phyloP scores from a whole-genome alignment of 2,888 invertebrate species.

The Amblyteles armatorius region DNA sequence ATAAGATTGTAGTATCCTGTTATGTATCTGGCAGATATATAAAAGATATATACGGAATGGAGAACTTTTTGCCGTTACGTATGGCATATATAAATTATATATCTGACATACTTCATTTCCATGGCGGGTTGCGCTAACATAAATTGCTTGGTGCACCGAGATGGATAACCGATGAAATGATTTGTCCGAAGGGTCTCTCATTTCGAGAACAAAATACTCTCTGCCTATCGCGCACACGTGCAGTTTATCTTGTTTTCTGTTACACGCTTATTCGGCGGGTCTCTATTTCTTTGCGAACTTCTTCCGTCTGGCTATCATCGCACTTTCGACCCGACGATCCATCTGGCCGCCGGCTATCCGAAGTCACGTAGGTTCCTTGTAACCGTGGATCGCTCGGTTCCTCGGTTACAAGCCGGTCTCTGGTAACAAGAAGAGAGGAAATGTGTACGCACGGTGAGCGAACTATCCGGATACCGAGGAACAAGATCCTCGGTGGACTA shows the following conservation, averaged over 20 bases:
- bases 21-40: too few relatives aligned
- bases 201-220: not conserved
- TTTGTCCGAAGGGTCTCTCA: not conserved
- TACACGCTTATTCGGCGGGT: not conserved
- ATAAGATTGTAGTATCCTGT: too few relatives aligned
- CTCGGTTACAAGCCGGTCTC: conserved; percentile 56
- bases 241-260: not conserved
- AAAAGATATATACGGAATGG: too few relatives aligned
- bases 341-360: conserved; percentile 44
- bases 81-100: too few relatives aligned
- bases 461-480: conserved; percentile 33
- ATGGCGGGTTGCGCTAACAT: not conserved
- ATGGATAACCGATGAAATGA: not conserved
- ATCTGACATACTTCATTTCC: too few relatives aligned
- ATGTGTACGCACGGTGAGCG: conserved; percentile 47
- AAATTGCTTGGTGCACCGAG: not conserved
- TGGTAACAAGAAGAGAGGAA: conserved; percentile 60
- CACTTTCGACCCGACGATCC: conserved; percentile 24
- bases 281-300: not conserved
- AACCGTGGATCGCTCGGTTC: conserved; percentile 44
- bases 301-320: not conserved
- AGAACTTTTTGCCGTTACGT: too few relatives aligned
- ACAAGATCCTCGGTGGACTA: conserved; percentile 52
- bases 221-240: not conserved
- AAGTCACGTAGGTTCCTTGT: conserved; percentile 64